phyloP scores from a whole-genome alignment of 2,797 vertebrate genomes.

The Cryptoblepharus egeriae region DNA sequence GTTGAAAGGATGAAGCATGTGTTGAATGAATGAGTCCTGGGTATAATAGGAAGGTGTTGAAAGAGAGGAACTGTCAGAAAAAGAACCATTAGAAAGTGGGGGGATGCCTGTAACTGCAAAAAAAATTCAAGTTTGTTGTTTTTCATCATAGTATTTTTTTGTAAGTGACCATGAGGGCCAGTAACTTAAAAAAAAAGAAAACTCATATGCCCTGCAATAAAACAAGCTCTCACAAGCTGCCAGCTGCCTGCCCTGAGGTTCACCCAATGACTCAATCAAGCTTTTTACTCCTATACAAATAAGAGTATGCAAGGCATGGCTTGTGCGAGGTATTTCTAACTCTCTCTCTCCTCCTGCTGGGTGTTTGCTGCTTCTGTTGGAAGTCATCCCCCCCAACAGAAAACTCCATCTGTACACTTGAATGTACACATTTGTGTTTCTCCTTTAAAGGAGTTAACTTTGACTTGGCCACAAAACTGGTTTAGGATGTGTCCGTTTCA shows the following conservation, averaged over 20 bases:
- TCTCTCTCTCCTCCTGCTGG: constrained; percentile 42
- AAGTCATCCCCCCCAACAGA: constrained; percentile 36
- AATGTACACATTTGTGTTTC: too few relatives aligned
- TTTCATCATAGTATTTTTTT: not conserved
- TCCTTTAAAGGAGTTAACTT: not conserved
- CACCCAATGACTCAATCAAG: constrained; percentile 30
- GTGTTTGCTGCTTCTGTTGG: constrained; percentile 52
- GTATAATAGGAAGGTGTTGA: too few relatives aligned
- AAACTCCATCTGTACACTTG: constrained; percentile 6
- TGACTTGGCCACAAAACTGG: not conserved
- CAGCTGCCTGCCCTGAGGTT: constrained; percentile 45
- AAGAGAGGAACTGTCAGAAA: too few relatives aligned
- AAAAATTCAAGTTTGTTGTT: not conserved
- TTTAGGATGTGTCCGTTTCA: constrained; percentile 22
- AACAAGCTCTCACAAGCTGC: constrained; percentile 33
- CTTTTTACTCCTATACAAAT: constrained; percentile 28
- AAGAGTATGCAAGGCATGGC: not conserved
- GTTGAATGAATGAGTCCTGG: too few relatives aligned
- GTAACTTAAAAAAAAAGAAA: constrained; percentile 16
- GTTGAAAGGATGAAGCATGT: too few relatives aligned
- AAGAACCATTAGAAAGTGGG: too few relatives aligned
- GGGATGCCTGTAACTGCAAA: too few relatives aligned
- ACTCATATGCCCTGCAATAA: not conserved
- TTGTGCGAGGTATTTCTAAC: constrained; percentile 4
- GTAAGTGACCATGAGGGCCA: not conserved